A percentile compares a stretch with the other conserved stretches of the same genome.
These are phyloP conservation scores for Enteromius unitaeniatus DNA, from an alignment of 2,797 vertebrate genomes.

Conservation along the genomic window DNA sequence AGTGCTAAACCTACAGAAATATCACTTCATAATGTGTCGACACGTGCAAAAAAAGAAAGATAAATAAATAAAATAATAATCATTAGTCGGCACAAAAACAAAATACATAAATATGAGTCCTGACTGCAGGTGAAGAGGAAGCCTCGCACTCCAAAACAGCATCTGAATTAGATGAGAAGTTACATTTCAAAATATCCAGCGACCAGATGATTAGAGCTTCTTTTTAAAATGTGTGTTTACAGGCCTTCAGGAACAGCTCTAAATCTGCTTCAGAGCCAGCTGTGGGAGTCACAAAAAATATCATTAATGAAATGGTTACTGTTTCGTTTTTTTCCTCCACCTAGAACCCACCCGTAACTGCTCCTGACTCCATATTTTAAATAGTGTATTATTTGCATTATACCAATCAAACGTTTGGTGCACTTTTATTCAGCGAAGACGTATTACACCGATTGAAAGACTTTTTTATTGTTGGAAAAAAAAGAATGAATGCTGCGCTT, in stretches of 20 bases:
- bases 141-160: not conserved
- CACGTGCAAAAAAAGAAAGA: not conserved
- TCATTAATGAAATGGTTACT: not conserved
- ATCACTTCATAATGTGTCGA: not conserved
- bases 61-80: not conserved
- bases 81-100: not conserved
- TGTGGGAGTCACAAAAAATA: slow-evolving; percentile 44
- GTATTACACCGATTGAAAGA: not conserved
- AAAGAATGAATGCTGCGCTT: too few relatives aligned
- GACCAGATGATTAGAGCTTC: not conserved
- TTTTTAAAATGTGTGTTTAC: slow-evolving; percentile 14
- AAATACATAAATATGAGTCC: not conserved
- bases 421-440: not conserved
- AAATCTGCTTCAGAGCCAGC: slow-evolving; percentile 67
- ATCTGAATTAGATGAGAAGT: slow-evolving; percentile 6
- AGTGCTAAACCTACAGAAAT: not conserved
- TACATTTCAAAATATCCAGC: not conserved
- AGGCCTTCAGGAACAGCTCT: slow-evolving; percentile 20
- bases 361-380: not conserved
- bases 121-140: not conserved
- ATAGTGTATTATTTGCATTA: not conserved
- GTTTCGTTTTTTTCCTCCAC: not conserved
- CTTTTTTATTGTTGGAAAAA: too few relatives aligned
- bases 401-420: not conserved
- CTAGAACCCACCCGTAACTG: not conserved